Base-by-base conservation (phyloP, 2,888 invertebrate species). In the Noctua fimbriata region DNA sequence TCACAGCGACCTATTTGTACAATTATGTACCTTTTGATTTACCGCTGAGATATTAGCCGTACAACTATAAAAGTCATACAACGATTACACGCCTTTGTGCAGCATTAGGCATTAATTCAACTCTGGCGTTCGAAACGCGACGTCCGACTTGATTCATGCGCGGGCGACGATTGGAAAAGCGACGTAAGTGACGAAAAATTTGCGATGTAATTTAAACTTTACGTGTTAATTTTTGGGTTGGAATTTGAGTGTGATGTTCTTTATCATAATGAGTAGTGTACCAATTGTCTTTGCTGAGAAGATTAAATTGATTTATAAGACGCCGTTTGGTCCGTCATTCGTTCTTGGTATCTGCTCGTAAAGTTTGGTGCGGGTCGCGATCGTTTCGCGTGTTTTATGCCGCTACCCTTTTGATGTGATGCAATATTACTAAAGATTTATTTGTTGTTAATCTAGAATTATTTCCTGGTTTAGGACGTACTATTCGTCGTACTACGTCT, bases 301-400 rank as follows among this genome's bases (percentile, higher is more conserved):
- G 94, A 95, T 95, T 94, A 95, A 95, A 95, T 94, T 96, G 96
- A 96, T 96, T 96, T 96, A 96, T 94, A 92, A 84, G 94, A 92
- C 93, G 93, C 92, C 87, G 90, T 93, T 93, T 89, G 92, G 94
- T 95, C 94, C 93, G 94, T 94, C 94, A 93, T 91, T 90, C 89
- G 89, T 95, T 94, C 94, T 92, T 81, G 92, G 94, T 94, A 94
- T 91, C 87, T 90, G 91, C 88, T 95, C 95, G 94, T 95, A 95
- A 95, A 95, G 90, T 89, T 85, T 70, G 73, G 87, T 89, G 87
- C 91, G 87, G 91, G 89, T 93, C 87, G 92, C 87, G 91, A 90
- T 90, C 92, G 93, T 92, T 90, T 91, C 92, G 91, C 88, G 69
- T 90, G 89, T 90, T 91, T 92, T 93, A 90, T 89, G 89, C 86